Evolutionary conservation across 2,797 vertebrate genomes (phyloP).

Genomic region (Pangasius djambal): DNA sequence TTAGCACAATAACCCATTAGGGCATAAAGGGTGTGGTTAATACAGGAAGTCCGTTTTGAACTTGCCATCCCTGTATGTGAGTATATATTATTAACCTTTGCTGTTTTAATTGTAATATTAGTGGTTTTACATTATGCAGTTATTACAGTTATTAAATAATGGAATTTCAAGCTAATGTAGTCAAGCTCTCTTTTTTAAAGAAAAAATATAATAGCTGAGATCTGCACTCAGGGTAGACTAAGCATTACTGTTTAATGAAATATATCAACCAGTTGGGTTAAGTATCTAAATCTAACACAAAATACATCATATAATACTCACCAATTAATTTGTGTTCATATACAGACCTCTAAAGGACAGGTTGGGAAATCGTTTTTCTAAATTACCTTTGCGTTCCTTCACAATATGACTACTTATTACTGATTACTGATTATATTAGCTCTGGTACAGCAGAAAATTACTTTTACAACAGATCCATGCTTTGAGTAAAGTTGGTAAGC

Average conservation of each 20-base stretch:
- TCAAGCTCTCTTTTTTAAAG: background rate
- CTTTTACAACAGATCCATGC: background rate
- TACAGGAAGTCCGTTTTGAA: background rate
- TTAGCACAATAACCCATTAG: background rate
- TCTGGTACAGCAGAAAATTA: background rate
- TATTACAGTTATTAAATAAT: background rate
- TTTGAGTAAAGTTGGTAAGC: background rate
- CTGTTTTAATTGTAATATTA: background rate
- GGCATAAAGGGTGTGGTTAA: background rate
- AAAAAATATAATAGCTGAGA: background rate
- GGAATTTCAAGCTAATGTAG: background rate
- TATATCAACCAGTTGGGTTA: background rate
- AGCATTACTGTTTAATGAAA: background rate
- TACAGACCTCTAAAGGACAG: background rate
- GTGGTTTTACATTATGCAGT: background rate
- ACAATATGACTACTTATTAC: background rate
- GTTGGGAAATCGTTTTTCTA: background rate
- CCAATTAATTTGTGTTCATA: background rate
- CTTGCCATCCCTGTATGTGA: background rate
- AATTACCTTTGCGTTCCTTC: background rate
- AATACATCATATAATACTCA: background rate
- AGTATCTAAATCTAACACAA: background rate
- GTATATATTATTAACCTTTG: background rate
- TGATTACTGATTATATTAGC: too few species aligned
- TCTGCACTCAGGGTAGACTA: background rate